Evolutionary conservation across 1,140 invertebrate species (phyloP).

Genomic region (Branchinecta lynchi): DNA sequence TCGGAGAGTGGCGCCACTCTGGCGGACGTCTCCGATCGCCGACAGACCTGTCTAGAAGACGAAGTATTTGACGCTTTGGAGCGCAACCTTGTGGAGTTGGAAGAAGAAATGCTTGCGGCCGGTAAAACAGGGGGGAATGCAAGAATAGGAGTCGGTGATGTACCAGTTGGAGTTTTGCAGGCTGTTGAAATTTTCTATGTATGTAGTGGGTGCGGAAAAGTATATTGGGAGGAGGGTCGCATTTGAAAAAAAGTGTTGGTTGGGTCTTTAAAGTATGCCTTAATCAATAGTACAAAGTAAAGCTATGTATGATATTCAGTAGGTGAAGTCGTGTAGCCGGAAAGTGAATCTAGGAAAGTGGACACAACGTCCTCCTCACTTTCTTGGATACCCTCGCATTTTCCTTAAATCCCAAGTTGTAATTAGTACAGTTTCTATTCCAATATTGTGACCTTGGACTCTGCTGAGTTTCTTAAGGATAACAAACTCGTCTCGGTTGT

Average conservation of each 20-base stretch:
- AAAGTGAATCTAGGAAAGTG: too few relatives aligned
- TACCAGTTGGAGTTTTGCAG: neutral
- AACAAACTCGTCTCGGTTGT: too few relatives aligned
- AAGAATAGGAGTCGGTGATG: neutral
- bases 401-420: too few relatives aligned
- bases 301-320: too few relatives aligned
- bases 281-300: neutral
- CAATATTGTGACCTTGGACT: too few relatives aligned
- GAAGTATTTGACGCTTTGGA: neutral
- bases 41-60: too few relatives aligned
- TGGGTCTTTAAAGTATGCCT: neutral
- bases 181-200: neutral
- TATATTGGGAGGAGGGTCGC: constrained; percentile 1
- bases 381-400: too few relatives aligned
- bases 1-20: neutral
- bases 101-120: neutral
- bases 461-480: too few relatives aligned
- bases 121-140: neutral
- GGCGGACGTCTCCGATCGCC: neutral
- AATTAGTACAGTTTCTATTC: too few relatives aligned
- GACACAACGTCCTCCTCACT: too few relatives aligned
- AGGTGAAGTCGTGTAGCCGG: too few relatives aligned
- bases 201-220: neutral
- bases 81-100: neutral
- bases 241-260: neutral